Conservation (phyloP, 2,113 vertebrate species). For the Trochalopteron elliotii region DNA sequence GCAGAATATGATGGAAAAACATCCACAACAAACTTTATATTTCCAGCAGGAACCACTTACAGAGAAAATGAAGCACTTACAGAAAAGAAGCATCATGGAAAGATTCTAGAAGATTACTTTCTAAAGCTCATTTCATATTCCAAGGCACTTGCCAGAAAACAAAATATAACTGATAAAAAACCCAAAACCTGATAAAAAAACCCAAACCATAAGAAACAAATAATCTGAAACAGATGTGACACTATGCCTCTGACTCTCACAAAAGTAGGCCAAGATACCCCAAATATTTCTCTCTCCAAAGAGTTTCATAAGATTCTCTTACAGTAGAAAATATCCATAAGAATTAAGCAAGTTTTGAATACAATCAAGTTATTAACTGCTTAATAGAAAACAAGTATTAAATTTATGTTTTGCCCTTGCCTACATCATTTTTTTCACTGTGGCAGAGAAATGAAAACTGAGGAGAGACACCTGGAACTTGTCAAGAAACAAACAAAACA, state of each 20-base stretch:
- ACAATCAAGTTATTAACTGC: background rate
- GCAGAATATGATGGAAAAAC: background rate
- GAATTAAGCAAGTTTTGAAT: background rate
- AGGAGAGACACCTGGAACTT: background rate
- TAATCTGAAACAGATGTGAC: background rate
- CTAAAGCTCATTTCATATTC: background rate
- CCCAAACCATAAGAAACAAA: fast-evolving
- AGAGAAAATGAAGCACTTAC: background rate
- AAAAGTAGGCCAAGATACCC: background rate
- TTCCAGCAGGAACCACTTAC: background rate
- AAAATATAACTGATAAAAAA: background rate
- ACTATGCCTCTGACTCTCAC: background rate
- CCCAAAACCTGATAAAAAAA: background rate
- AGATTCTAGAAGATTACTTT: background rate
- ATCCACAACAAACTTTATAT: background rate
- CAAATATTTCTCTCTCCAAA: background rate
- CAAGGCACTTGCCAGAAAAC: background rate
- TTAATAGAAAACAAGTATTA: background rate
- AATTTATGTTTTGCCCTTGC: background rate
- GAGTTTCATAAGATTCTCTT: background rate
- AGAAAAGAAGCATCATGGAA: background rate
- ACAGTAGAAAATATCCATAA: background rate
- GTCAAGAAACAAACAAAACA: background rate
- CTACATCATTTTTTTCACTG: background rate
- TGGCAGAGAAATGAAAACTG: background rate